Conservation (phyloP, 2,113 vertebrate genomes). For the Ia io region DNA sequence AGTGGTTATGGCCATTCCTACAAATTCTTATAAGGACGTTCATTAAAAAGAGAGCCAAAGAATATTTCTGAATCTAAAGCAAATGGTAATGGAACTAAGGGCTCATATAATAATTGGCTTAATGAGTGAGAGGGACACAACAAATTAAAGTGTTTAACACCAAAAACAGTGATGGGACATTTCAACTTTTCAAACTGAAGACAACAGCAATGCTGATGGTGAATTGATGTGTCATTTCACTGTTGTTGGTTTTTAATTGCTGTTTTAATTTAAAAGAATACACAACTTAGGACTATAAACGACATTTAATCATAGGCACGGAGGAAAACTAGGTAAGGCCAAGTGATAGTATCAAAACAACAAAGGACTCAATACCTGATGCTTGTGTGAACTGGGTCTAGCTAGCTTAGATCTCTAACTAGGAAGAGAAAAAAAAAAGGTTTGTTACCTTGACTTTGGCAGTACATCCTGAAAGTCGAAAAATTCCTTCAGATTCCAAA, state of each 20-base stretch:
- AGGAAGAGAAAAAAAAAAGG: neutral
- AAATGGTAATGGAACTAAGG: neutral
- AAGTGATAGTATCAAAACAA: neutral
- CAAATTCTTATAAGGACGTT: neutral
- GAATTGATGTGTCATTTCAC: neutral
- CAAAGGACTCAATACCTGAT: neutral
- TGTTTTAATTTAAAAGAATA: neutral
- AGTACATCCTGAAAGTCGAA: constrained; percentile 94
- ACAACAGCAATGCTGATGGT: neutral
- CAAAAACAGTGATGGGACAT: neutral
- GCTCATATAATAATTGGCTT: neutral
- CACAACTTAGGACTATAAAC: neutral
- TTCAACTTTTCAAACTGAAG: neutral
- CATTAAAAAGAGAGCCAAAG: neutral
- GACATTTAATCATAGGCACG: neutral
- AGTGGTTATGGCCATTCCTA: neutral
- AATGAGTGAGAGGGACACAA: neutral
- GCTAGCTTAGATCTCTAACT: neutral
- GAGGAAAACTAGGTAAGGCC: neutral
- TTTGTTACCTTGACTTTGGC: constrained; percentile 92
- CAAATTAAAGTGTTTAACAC: neutral
- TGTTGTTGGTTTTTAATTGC: neutral
- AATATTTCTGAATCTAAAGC: neutral
- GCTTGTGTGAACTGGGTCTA: neutral
- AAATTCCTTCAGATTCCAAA: constrained; percentile 95